phyloP scores from a whole-genome alignment of 2,113 vertebrate genomes.

The Maccullochella peelii region DNA sequence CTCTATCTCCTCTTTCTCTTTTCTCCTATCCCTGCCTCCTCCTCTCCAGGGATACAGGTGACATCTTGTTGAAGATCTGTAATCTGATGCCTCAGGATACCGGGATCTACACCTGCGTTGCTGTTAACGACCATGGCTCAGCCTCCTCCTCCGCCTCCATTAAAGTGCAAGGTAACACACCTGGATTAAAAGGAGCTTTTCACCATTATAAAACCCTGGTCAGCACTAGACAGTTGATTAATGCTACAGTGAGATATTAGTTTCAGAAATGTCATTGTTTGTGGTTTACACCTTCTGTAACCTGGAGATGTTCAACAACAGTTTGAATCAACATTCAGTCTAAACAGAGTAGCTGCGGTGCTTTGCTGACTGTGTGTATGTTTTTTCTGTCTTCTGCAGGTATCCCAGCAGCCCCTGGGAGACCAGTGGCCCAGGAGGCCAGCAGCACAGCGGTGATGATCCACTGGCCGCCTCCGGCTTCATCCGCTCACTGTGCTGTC shows the following conservation, averaged over 20 bases:
- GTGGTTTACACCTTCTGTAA: not conserved
- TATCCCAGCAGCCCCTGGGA: slow-evolving; percentile 93
- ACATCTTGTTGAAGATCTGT: slow-evolving; percentile 95
- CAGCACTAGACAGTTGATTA: not conserved
- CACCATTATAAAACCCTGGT: not conserved
- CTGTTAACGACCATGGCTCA: slow-evolving; percentile 91
- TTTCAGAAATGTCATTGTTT: not conserved
- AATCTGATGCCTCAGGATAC: slow-evolving; percentile 98
- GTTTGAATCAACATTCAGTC: not conserved
- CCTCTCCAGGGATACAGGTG: slow-evolving; percentile 91
- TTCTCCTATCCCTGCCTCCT: not conserved
- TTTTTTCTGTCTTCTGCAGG: slow-evolving; percentile 73
- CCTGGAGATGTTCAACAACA: not conserved
- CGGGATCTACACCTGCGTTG: slow-evolving; percentile 96
- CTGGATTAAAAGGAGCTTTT: not conserved
- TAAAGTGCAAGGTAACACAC: slow-evolving; percentile 93
- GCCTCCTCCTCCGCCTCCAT: slow-evolving; percentile 94
- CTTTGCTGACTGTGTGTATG: not conserved
- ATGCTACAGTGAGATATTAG: not conserved
- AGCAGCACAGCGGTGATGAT: slow-evolving; percentile 93
- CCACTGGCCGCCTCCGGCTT: slow-evolving; percentile 93
- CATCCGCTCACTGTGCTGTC: slow-evolving; percentile 93
- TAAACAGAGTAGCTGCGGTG: not conserved
- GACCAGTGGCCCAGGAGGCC: slow-evolving; percentile 95
- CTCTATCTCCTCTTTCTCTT: not conserved